Conservation (phyloP, 1,140 invertebrate species). For the Drosophila persimilis region DNA sequence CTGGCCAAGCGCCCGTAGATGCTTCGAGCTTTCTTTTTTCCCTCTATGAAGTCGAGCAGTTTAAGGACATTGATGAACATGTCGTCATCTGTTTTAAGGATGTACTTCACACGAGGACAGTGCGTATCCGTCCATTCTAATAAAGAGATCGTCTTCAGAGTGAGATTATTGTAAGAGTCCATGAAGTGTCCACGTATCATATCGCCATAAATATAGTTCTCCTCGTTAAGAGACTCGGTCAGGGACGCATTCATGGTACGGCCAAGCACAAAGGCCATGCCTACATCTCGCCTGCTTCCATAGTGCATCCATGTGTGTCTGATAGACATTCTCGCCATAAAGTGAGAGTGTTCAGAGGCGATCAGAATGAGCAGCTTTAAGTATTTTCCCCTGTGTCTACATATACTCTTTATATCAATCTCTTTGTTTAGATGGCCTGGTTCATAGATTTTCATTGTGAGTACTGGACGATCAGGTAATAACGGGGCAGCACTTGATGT, state of each 20-base stretch:
- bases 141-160: slow-evolving; percentile 93
- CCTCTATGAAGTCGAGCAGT: slow-evolving; percentile 88
- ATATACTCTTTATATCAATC: slow-evolving; percentile 84
- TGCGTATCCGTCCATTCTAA: slow-evolving; percentile 92
- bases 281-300: slow-evolving; percentile 88
- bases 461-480: slow-evolving; percentile 36
- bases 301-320: slow-evolving; percentile 94
- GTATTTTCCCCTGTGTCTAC: slow-evolving; percentile 86
- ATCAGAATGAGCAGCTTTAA: slow-evolving; percentile 89
- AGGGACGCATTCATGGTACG: slow-evolving; percentile 84
- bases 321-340: slow-evolving; percentile 89
- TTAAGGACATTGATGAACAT: slow-evolving; percentile 95
- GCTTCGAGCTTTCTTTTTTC: slow-evolving; percentile 87
- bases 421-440: slow-evolving; percentile 86
- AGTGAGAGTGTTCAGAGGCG: slow-evolving; percentile 91
- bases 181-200: slow-evolving; percentile 90
- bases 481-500: slow-evolving; percentile 43
- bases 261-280: slow-evolving; percentile 91
- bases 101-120: slow-evolving; percentile 88
- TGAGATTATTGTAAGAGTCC: slow-evolving; percentile 94
- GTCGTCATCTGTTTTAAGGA: slow-evolving; percentile 95
- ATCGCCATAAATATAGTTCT: slow-evolving; percentile 90
- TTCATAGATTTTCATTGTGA: slow-evolving; percentile 85
- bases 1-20: slow-evolving; percentile 92
- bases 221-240: slow-evolving; percentile 85